Conservation (phyloP, 2,113 vertebrate genomes). For the Uria aalge region DNA sequence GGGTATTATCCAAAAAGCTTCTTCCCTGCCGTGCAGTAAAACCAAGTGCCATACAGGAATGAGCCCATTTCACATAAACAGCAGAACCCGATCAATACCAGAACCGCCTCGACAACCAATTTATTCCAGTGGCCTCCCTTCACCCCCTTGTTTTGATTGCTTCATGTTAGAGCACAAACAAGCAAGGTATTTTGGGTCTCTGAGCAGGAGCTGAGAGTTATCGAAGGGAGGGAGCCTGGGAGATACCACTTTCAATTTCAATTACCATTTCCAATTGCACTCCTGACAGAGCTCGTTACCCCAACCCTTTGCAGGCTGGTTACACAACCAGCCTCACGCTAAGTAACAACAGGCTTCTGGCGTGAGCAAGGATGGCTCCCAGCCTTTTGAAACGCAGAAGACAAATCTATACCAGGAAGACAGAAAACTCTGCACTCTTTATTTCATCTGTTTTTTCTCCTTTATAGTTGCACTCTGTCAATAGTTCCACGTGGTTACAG, state of each 20-base stretch:
- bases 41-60: slow-evolving; percentile 4
- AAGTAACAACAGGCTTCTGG: not conserved
- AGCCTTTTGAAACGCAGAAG: not conserved
- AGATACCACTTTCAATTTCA: slow-evolving; percentile 65
- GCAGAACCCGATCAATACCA: slow-evolving; percentile 65
- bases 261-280: slow-evolving; percentile 54
- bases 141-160: slow-evolving; percentile 40
- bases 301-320: slow-evolving; percentile 18
- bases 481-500: not conserved
- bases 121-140: slow-evolving; percentile 11
- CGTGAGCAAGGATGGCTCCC: not conserved
- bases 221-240: slow-evolving; percentile 9
- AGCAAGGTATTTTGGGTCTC: slow-evolving; percentile 20
- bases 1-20: slow-evolving; percentile 9
- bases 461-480: not conserved
- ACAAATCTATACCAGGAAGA: not conserved
- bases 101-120: slow-evolving; percentile 40
- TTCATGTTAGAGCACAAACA: slow-evolving; percentile 51
- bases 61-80: slow-evolving; percentile 53
- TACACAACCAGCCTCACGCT: slow-evolving; percentile 9
- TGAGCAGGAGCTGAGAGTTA: not conserved
- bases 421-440: not conserved
- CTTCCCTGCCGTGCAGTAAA: slow-evolving; percentile 17
- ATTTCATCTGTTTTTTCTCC: not conserved
- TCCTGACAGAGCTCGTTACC: slow-evolving; percentile 52